Evolutionary conservation across 1,140 invertebrate species (phyloP), one percentile per base, ranked within the genome.

Genomic region (Zeugodacus cucurbitae): DNA sequence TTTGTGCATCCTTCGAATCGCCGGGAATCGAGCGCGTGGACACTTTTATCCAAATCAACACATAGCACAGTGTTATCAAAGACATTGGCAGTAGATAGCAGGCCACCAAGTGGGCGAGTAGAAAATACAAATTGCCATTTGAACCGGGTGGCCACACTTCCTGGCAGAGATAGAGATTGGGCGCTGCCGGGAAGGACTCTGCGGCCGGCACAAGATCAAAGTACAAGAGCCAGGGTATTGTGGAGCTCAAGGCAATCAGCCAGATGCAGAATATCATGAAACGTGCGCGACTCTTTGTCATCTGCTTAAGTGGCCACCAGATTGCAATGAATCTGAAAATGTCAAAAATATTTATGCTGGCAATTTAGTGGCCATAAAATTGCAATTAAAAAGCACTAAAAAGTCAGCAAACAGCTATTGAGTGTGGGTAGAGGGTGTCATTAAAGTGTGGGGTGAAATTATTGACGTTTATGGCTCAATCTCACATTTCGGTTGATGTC

Each of bases 61-160:
- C 95, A 94, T 99, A 99, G 94, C 98, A 99, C 90, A 98, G 94
- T 0, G 97, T 97, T 90, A 99, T 99, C 37, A 99, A 94, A 26
- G 97, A 95, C 95, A 98, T 96, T 0, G 98, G 98, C 11, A 99
- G 94, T n/a, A 98, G 96, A 94, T 99, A 99, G 93, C 97, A 98
- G 89, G 97, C 96, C 44, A 98, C 94, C 37, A 99, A 95, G 91
- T 99, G 98, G 87, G 97, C 98, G 87, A 98, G 95, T 3, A 99
- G 94, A 93, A 98, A 98, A 94, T 98, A 99, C 0, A 97, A 93
- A 44, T 96, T 95, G 87, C 96, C 97, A 91, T 97, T 96, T 85
- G 96, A 94, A 26, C 96, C 95, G 32, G 96, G 96, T 0, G 97
- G 97, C 97, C 98, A 98, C 37, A 96, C 95, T 91, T 98, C 97